These are phyloP conservation scores for Apodemus speciosus DNA, from an alignment of 2,113 vertebrate species.

Conservation along the genomic window DNA sequence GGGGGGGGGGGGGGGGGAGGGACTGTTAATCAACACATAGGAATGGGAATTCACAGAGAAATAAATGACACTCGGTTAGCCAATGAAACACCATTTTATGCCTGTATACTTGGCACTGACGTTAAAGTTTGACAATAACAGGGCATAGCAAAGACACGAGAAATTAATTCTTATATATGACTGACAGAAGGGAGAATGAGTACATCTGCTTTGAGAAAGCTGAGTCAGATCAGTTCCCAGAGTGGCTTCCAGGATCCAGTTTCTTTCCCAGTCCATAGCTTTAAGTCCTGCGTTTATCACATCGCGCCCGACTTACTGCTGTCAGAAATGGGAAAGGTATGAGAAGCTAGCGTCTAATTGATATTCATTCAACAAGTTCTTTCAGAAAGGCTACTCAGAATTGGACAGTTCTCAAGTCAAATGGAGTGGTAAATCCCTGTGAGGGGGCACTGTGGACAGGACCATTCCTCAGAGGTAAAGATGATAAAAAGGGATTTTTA, in stretches of 20 bases:
- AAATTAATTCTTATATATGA: not conserved
- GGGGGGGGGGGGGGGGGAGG: too few relatives aligned
- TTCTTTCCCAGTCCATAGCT: not conserved
- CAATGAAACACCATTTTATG: not conserved
- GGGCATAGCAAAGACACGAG: not conserved
- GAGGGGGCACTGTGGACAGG: not conserved
- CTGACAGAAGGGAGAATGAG: not conserved
- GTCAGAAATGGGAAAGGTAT: not conserved
- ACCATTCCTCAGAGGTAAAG: not conserved
- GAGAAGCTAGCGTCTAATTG: not conserved
- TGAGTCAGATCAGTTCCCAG: not conserved
- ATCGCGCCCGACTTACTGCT: not conserved
- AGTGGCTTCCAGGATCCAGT: not conserved
- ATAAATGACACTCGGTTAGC: not conserved
- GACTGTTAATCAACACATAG: not conserved
- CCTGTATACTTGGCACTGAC: not conserved
- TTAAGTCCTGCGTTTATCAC: not conserved
- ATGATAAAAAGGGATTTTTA: not conserved
- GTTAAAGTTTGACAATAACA: not conserved
- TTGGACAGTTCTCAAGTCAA: not conserved
- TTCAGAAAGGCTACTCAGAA: not conserved
- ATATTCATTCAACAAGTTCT: not conserved
- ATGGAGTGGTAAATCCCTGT: not conserved
- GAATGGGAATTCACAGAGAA: not conserved
- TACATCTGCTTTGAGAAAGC: not conserved